Evolutionary conservation across 2,797 vertebrate species (phyloP), one percentile per base, ranked within the genome.

Genomic region (Sebastes flavidus): DNA sequence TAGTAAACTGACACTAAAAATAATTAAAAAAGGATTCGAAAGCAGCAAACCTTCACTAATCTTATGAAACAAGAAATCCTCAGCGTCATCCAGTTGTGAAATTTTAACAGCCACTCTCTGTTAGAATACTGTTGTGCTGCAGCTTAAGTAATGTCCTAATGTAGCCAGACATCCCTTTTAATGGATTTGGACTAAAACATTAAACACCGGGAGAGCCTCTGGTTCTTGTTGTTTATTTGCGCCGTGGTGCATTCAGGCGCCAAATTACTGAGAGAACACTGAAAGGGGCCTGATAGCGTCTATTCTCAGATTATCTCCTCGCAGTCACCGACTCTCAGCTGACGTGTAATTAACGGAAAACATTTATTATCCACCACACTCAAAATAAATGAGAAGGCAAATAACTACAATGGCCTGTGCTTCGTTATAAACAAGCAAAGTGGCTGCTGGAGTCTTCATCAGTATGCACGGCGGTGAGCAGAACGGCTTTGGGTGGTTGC

Each of bases 151-250:
- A 42, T 11, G 42, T 65, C 25, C 59, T 80, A 42, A 72, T 65
- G 65, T 42, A 65, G 22, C 8, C 38, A 63, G 29, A 78, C 55
- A 38, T 65, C 24, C 34, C 52, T 11, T 86, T 86, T 38, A 86
- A 86, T 85, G 85, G 72, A 62, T 86, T 66, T 81, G 12, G 61
- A 66, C 60, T 78, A 16, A 83, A 89, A 84, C 83, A 79, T 82
- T 59, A 58, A 86, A 81, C 77, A 76, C 46, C 49, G 56, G 2
- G 1, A 55, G 52, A 72, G 24, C 55, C 67, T 68, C 27, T 36
- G 56, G 32, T 32, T 79, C 62, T 72, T 46, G 30, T 72, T 84
- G 77, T 82, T 79, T 81, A 81, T 79, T 87, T 85, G 72, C 79
- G 65, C 80, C 46, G 61, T 6, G 76, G 79, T 80, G 81, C 74